These are phyloP conservation scores for Acrocephalus kingi DNA, from an alignment of 2,113 vertebrate species.

Conservation along the genomic window DNA sequence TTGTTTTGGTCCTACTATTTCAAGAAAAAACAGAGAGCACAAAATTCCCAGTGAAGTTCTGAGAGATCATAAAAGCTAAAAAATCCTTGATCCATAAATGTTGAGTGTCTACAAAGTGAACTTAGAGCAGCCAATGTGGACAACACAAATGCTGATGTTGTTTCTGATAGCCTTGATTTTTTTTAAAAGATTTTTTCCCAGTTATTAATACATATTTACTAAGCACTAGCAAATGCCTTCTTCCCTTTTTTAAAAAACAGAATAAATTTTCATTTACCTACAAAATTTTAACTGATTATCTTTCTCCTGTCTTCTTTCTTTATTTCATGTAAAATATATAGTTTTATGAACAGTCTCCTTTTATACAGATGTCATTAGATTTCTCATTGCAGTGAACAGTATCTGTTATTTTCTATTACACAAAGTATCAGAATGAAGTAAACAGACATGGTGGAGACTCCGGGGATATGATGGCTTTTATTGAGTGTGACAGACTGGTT, in stretches of 20 bases:
- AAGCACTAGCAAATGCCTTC: not conserved
- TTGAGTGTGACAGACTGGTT: not conserved
- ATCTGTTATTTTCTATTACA: not conserved
- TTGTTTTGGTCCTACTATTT: not conserved
- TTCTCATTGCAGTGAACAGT: not conserved
- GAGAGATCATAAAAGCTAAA: not conserved
- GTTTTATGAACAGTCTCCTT: not conserved
- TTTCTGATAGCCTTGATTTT: not conserved
- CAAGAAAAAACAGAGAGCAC: not conserved
- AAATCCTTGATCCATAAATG: not conserved
- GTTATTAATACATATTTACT: not conserved
- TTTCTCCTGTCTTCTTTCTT: not conserved
- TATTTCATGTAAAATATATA: not conserved
- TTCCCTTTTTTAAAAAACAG: not conserved
- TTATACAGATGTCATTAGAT: not conserved
- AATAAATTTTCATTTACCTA: not conserved
- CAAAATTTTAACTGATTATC: not conserved
- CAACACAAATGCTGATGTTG: not conserved
- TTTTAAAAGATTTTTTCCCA: not conserved
- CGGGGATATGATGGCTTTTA: not conserved
- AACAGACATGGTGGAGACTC: fast-evolving
- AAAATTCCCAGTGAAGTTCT: not conserved
- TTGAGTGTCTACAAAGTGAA: not conserved
- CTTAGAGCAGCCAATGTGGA: not conserved
- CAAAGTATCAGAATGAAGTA: not conserved